These are phyloP conservation scores for Sminthopsis crassicaudata DNA, from an alignment of 2,113 vertebrate genomes.

Conservation along the genomic window DNA sequence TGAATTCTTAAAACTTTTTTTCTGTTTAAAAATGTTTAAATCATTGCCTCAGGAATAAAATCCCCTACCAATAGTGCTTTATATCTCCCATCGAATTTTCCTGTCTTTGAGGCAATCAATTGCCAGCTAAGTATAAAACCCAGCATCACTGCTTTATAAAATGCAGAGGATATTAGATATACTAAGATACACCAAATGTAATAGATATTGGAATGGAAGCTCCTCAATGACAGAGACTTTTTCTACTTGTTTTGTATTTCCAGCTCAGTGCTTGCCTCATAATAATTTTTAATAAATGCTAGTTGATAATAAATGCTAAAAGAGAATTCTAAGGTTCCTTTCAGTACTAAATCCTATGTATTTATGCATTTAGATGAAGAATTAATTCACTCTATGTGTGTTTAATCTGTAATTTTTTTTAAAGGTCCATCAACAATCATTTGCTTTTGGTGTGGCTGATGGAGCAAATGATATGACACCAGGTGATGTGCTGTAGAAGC, in stretches of 20 bases:
- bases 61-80: no score
- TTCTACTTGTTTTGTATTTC: no score
- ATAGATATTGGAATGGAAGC: background rate
- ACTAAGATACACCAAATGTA: background rate
- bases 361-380: background rate
- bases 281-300: background rate
- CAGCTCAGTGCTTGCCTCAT: background rate
- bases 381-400: background rate
- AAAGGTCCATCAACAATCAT: background rate
- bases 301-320: no score
- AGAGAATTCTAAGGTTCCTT: no score
- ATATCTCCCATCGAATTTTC: background rate
- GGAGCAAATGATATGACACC: no score
- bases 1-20: no score
- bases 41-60: no score
- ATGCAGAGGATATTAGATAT: background rate
- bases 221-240: background rate
- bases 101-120: background rate
- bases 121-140: background rate
- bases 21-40: no score
- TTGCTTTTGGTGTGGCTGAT: background rate
- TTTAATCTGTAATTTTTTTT: background rate
- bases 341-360: background rate
- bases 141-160: background rate
- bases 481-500: no score